Evolutionary conservation across 1,140 invertebrate species (phyloP), one percentile per base, ranked within the genome.

Genomic region (Sweltsa coloradensis): DNA sequence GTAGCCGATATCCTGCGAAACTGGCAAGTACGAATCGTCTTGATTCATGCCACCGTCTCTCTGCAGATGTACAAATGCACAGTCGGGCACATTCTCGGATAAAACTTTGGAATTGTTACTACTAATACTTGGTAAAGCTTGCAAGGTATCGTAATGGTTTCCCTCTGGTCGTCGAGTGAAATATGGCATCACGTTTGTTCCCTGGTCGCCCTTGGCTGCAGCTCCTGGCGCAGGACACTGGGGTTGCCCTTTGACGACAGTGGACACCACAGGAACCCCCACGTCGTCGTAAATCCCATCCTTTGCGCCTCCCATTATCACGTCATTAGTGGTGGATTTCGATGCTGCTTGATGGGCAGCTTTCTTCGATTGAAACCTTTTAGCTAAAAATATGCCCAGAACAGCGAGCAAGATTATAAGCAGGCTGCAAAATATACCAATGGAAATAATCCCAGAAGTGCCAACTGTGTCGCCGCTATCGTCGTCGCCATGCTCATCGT

Each of bases 61-160:
- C n/a, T n/a, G n/a, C n/a, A n/a, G n/a, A n/a, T n/a, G n/a, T n/a
- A n/a, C n/a, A n/a, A n/a, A n/a, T n/a, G n/a, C n/a, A n/a, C n/a
- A n/a, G n/a, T n/a, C n/a, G n/a, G n/a, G n/a, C 3, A 40, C 45
- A 13, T 14, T 47, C 3, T 47, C 45, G 13, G 36, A 26, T 11
- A 26, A 34, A 5, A 40, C 45, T 39, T 34, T 40, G 2, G 45
- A 47, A 18, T 47, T 47, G 34, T 47, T 40, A 34, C 34, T 47
- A 13, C 45, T 47, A 11, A 47, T 37, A 47, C 45, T 47, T 6
- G 45, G 45, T 29, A 47, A 47, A 6, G 45, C 39, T 16, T 47
- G 45, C 14, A 47, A 39, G 21, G 45, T 40, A 26, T 47, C 37
- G 13, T 47, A 47, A 21, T 26, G 22, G 4, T 34, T 26, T 9